phyloP scores from a whole-genome alignment of 2,797 vertebrate genomes.

The Poecile montanus region DNA sequence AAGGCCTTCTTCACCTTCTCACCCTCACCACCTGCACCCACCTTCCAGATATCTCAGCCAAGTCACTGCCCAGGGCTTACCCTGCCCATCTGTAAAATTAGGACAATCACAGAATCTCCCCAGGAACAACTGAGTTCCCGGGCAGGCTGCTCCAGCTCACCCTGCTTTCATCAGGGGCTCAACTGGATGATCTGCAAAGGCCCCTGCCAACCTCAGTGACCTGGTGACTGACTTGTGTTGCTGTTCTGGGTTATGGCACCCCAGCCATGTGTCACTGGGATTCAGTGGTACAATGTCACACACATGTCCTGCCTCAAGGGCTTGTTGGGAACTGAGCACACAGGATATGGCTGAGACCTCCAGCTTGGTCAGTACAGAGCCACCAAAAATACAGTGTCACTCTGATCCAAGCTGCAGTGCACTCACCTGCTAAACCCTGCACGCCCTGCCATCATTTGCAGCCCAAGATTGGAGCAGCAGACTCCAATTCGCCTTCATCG shows the following conservation, averaged over 20 bases:
- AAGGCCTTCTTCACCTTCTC: neutral
- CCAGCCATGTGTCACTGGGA: accelerated
- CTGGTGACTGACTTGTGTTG: neutral
- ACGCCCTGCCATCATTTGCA: neutral
- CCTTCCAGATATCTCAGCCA: neutral
- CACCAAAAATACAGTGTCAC: neutral
- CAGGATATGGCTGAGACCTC: neutral
- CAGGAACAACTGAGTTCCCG: neutral
- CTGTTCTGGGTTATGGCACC: neutral
- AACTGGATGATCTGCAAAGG: neutral
- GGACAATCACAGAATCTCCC: neutral
- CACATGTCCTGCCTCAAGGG: accelerated
- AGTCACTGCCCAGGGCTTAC: neutral
- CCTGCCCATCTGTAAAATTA: neutral
- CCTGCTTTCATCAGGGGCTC: neutral
- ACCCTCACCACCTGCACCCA: neutral
- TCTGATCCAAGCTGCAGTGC: neutral
- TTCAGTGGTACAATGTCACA: accelerated
- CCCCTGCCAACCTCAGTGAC: neutral
- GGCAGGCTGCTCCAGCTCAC: neutral
- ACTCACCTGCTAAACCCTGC: neutral
- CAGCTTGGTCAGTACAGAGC: neutral
- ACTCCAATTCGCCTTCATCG: neutral
- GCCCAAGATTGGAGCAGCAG: neutral
- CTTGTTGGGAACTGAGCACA: neutral